A percentile compares a stretch with the other conserved stretches of the same genome.
Conservation (phyloP, 2,888 invertebrate genomes). For the Melanchra persicariae region DNA sequence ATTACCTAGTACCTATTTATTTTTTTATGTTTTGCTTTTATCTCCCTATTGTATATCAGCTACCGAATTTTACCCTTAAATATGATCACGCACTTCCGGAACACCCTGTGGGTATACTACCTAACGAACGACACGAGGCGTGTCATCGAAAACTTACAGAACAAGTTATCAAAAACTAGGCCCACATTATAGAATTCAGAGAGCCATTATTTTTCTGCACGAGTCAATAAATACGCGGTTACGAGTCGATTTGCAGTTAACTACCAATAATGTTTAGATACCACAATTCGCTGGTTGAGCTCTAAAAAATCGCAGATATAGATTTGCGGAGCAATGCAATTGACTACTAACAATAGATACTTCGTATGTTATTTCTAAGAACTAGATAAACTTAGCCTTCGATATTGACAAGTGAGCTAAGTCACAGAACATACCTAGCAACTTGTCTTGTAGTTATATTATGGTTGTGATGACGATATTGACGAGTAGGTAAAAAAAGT, state of each 20-base stretch:
- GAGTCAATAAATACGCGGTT: constrained; percentile 28
- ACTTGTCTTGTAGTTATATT: neutral
- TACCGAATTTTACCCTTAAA: no score
- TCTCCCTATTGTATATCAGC: no score
- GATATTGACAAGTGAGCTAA: constrained; percentile 15
- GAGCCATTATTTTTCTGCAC: constrained; percentile 31
- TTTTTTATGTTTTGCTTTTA: no score
- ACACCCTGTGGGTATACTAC: no score
- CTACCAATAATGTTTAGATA: constrained; percentile 57
- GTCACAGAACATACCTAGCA: neutral
- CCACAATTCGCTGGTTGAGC: constrained; percentile 42
- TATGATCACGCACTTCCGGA: no score
- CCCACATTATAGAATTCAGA: constrained; percentile 13
- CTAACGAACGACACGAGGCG: constrained; percentile 7
- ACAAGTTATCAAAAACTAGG: constrained; percentile 30
- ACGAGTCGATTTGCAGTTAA: constrained; percentile 59
- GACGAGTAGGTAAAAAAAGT: no score
- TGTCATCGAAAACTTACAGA: neutral
- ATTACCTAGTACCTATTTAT: no score
- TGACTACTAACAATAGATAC: constrained; percentile 44
- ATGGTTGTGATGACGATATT: neutral
- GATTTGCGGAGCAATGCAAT: constrained; percentile 47
- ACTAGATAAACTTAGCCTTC: constrained; percentile 29
- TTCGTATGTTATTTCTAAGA: constrained; percentile 35
- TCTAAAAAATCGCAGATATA: constrained; percentile 43